Conservation (phyloP, 2,113 vertebrate genomes). For the Eidolon helvum region DNA sequence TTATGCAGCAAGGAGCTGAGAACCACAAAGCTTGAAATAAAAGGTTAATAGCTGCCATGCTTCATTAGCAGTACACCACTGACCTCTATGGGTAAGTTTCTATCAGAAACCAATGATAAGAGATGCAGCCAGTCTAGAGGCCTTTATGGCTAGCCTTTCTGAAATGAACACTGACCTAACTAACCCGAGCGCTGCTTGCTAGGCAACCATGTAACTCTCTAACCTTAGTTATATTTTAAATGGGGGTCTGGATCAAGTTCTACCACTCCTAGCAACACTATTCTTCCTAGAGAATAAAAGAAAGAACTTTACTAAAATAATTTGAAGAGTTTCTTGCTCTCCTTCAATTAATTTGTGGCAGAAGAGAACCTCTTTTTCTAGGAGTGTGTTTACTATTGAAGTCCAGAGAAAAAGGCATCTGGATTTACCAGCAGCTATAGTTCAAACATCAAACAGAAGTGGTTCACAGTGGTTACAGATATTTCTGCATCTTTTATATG, state of each 20-base stretch:
- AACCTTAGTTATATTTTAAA: neutral
- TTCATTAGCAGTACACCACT: neutral
- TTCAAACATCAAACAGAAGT: neutral
- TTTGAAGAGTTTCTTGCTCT: neutral
- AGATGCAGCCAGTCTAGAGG: neutral
- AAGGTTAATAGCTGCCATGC: neutral
- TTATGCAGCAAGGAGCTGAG: neutral
- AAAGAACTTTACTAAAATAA: neutral
- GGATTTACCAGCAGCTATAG: neutral
- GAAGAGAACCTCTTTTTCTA: neutral
- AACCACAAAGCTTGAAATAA: neutral
- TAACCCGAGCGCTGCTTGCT: neutral
- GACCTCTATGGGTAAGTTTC: constrained; percentile 14
- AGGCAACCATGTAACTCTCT: neutral
- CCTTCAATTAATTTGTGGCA: neutral
- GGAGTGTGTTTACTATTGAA: neutral
- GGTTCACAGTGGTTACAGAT: neutral
- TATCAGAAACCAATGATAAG: neutral
- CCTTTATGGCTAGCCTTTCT: constrained; percentile 1
- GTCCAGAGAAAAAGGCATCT: neutral
- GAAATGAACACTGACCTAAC: constrained; percentile 35
- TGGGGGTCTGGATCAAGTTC: neutral
- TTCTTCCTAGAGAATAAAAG: neutral
- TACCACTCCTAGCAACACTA: neutral
- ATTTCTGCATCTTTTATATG: neutral